phyloP scores from a whole-genome alignment of 2,888 invertebrate genomes.

The Andricus curvator region DNA sequence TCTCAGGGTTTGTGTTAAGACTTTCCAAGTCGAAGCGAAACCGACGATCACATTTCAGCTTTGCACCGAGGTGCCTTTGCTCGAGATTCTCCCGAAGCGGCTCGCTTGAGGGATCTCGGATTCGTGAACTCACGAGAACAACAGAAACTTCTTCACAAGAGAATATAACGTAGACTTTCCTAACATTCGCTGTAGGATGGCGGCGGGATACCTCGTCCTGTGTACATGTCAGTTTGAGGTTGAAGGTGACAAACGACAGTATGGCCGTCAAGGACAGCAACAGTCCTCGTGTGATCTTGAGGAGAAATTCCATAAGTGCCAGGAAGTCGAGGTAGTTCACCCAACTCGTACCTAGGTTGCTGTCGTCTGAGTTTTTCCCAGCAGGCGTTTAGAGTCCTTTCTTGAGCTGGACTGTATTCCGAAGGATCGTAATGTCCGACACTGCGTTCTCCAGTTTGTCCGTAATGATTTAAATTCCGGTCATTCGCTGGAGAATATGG shows the following conservation, averaged over 20 bases:
- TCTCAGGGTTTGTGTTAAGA: background rate
- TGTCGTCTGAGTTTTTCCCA: constrained; percentile 74
- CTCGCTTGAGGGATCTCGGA: background rate
- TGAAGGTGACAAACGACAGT: constrained; percentile 93
- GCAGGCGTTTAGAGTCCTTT: constrained; percentile 71
- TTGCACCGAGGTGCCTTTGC: constrained; percentile 1
- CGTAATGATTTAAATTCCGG: constrained; percentile 75
- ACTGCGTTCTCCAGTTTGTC: constrained; percentile 62
- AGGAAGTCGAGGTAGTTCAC: constrained; percentile 70
- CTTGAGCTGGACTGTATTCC: constrained; percentile 69
- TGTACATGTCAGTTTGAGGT: constrained; percentile 82
- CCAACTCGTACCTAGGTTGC: constrained; percentile 73
- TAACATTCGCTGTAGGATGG: constrained; percentile 84
- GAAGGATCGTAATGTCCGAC: constrained; percentile 62
- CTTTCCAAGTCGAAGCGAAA: constrained; percentile 28
- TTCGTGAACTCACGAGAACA: constrained; percentile 27
- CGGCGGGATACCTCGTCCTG: constrained; percentile 80
- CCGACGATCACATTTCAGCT: background rate
- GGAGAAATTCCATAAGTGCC: constrained; percentile 67
- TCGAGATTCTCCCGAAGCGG: background rate
- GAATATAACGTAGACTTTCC: constrained; percentile 44
- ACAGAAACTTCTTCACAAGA: constrained; percentile 29
- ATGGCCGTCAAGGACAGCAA: constrained; percentile 91
- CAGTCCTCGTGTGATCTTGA: constrained; percentile 77
- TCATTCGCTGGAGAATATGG: constrained; percentile 87